Conservation (phyloP, 2,888 invertebrate genomes). For the Lepidochrysops patricia region DNA sequence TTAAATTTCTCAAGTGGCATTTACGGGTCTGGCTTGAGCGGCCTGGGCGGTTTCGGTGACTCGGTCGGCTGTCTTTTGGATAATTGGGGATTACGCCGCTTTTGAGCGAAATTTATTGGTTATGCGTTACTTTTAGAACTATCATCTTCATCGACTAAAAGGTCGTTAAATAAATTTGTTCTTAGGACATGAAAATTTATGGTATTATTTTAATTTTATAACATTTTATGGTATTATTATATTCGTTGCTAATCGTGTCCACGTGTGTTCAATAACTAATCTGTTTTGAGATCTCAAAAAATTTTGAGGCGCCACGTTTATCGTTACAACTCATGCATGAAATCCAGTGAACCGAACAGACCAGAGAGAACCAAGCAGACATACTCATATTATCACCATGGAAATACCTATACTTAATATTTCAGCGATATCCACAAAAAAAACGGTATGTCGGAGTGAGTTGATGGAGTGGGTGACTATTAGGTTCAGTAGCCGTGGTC, state of each 20-base stretch:
- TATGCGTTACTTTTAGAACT: neutral
- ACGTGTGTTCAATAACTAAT: too few relatives aligned
- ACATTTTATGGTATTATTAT: too few relatives aligned
- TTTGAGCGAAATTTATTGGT: neutral
- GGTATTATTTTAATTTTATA: too few relatives aligned
- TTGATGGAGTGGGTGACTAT: neutral
- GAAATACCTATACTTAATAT: too few relatives aligned
- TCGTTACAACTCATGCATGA: too few relatives aligned
- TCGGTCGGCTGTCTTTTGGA: neutral
- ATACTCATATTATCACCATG: neutral
- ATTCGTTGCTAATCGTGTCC: too few relatives aligned
- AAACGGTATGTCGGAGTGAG: neutral
- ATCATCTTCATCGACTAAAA: neutral
- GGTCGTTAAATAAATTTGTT: too few relatives aligned
- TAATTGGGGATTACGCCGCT: constrained; percentile 3
- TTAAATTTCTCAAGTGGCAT: neutral
- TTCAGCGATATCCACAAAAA: neutral
- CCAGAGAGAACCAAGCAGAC: too few relatives aligned
- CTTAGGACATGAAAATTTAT: too few relatives aligned
- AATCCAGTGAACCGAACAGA: too few relatives aligned
- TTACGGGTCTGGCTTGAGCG: neutral
- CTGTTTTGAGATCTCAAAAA: too few relatives aligned
- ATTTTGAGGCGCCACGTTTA: too few relatives aligned
- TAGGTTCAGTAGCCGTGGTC: neutral
- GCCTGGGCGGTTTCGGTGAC: neutral